Conservation (phyloP, 2,113 vertebrate species). For the Odocoileus hemionus region DNA sequence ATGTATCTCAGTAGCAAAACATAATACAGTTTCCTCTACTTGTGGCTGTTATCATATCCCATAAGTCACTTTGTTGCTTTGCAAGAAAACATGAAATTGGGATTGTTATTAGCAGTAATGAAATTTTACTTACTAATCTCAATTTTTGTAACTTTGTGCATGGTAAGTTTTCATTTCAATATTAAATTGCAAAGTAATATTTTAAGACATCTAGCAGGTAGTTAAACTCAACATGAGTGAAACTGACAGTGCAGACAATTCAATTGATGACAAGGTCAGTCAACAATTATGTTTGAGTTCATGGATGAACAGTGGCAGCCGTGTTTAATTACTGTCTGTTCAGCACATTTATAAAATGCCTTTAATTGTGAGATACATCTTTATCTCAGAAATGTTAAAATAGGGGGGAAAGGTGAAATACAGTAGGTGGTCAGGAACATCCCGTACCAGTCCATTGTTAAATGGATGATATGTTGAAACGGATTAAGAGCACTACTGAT, state of each 20-base stretch:
- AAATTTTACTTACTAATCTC: background rate
- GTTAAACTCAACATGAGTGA: background rate
- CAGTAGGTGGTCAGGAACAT: background rate
- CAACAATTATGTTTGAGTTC: background rate
- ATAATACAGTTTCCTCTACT: background rate
- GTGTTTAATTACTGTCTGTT: background rate
- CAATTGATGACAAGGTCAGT: background rate
- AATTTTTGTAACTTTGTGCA: background rate
- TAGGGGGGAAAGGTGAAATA: background rate
- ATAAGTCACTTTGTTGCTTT: slow-evolving; percentile 12
- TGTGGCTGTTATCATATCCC: background rate
- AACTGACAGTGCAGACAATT: background rate
- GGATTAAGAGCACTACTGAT: background rate
- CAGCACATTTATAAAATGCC: background rate
- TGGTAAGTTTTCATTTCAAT: background rate
- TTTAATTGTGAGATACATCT: background rate
- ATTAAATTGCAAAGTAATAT: background rate
- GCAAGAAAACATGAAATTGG: background rate
- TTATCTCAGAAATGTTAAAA: slow-evolving; percentile 1
- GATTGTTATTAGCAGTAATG: background rate
- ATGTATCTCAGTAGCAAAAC: slow-evolving; percentile 20
- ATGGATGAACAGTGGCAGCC: background rate
- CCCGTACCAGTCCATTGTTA: background rate
- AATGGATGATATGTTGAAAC: background rate
- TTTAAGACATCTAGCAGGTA: slow-evolving; percentile 27